Evolutionary conservation across 2,113 vertebrate species (phyloP), one percentile per base, ranked within the genome.

Genomic region (Falcunculus frontatus): DNA sequence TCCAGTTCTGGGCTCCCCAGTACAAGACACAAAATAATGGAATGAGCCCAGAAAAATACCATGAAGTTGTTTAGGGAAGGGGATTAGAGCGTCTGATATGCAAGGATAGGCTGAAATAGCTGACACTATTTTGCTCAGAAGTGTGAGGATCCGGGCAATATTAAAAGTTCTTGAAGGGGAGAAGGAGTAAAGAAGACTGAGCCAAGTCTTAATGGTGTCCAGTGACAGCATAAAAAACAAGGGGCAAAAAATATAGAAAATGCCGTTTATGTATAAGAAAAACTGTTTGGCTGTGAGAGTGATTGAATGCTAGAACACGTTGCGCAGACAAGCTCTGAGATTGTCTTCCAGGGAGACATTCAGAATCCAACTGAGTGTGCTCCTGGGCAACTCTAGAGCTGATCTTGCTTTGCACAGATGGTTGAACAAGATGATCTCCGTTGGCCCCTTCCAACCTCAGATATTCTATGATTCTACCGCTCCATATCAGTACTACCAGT

Each of bases 251-350:
- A 59, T 50, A 14, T 18, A 72, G 32, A 13, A 78, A 82, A 53
- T 67, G 18, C 12, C 9, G 53, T 81, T 89, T 42, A 74, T 32
- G 8, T 60, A 8, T 42, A 47, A 80, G 74, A 82, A 70, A 74
- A 55, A 19, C 3, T 27, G 10, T 68, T 72, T 65, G 23, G 37
- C 15, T 37, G 4, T 78, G 30, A 47, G 59, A 63, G 22, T 27
- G 41, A 44, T 3, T 73, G 64, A 91, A n/a, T 42, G 7, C 13
- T 46, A 70, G 47, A 72, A 62, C 10, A 23, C 1, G 2, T 60
- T 89, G 16, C 0, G 0, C 39, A 68, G 27, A 9, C 4, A 33
- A 47, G 4, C 13, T 62, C 42, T 26, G 23, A 9, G 3, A 2
- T 83, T 7, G 19, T 30, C 25, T 17, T 64, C 32, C 30, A 65